Base-by-base conservation (phyloP, 2,888 invertebrate species). In the Stenichneumon culpator region DNA sequence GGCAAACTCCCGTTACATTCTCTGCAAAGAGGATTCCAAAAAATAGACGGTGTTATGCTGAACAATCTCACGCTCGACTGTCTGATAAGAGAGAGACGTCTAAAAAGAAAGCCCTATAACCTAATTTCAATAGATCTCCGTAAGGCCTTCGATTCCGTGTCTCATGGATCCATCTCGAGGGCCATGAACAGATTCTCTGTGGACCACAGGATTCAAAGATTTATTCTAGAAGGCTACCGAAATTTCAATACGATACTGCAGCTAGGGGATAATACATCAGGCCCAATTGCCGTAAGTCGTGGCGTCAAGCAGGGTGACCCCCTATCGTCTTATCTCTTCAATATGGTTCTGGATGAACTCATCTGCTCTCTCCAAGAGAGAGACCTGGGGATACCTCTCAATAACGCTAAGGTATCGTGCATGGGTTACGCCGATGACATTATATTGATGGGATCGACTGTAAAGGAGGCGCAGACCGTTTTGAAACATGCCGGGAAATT, bases 381-480 rank as follows among this genome's bases (percentile, higher is more conserved):
- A 47, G 47, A 47, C 47, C 11, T 47, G 4, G 47, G 47, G 11
- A 44, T 44, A 2, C 16, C 25, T 9, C 52, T n/a, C 52, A 52
- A n/a, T n/a, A 52, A 52, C 14, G 0, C 16, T 2, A 57, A 28
- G 5, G 19, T 80, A 1, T 47, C 80, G 6, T 80, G 80, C 0
- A 16, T 87, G 16, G 88, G 80, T 0, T 89, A 88, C 47, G 89
- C 89, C 19, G 88, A 89, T 32, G 87, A 89, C 44, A 57, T 88
- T 19, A 39, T 88, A 5, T 47, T 89, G 7, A 28, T 87, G 25
- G 78, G 70, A 25, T 65, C 74, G n/a, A 65, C 75, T 0, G 39
- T 68, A 7, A 65, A 77, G n/a, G 85, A 54, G 11, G 75, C 81
- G 0, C 70, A 54, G 19, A 14, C 11, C 2, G 19, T 81, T 16